A percentile compares a stretch with the other conserved stretches of the same genome.
Conservation (phyloP, 1,140 invertebrate genomes). For the Polypedilum vanderplanki region DNA sequence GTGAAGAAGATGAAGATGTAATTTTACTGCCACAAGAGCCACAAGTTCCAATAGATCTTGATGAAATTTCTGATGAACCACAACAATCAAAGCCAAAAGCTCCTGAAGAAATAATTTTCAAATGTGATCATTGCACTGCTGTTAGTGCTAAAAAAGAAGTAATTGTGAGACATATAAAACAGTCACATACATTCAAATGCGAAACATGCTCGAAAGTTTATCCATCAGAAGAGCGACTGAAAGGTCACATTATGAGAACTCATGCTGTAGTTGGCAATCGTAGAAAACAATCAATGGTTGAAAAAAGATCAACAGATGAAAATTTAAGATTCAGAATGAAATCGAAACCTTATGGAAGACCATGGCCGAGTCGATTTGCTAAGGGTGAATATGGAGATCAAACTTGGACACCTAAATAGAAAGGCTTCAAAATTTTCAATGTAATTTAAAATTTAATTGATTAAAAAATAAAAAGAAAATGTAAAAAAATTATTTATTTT, state of each 20-base stretch:
- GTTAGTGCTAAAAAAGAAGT: background rate
- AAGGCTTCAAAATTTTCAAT: background rate
- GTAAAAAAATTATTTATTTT: background rate
- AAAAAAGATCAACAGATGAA: background rate
- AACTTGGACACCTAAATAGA: background rate
- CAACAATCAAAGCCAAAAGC: background rate
- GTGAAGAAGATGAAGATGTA: background rate
- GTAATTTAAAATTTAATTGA: background rate
- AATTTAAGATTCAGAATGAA: background rate
- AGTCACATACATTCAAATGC: background rate
- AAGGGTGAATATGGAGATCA: background rate
- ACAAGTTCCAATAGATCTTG: background rate
- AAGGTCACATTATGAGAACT: background rate
- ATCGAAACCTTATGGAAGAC: slow-evolving; percentile 1
- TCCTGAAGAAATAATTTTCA: background rate
- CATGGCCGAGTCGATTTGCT: background rate
- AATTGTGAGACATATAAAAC: background rate
- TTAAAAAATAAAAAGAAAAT: background rate
- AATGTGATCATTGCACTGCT: background rate
- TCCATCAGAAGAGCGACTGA: background rate
- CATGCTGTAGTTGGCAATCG: background rate
- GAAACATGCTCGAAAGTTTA: background rate
- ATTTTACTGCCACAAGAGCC: background rate
- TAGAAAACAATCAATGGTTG: background rate
- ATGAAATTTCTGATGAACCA: background rate